phyloP scores from a whole-genome alignment of 2,797 vertebrate genomes.

The Capromys pilorides region DNA sequence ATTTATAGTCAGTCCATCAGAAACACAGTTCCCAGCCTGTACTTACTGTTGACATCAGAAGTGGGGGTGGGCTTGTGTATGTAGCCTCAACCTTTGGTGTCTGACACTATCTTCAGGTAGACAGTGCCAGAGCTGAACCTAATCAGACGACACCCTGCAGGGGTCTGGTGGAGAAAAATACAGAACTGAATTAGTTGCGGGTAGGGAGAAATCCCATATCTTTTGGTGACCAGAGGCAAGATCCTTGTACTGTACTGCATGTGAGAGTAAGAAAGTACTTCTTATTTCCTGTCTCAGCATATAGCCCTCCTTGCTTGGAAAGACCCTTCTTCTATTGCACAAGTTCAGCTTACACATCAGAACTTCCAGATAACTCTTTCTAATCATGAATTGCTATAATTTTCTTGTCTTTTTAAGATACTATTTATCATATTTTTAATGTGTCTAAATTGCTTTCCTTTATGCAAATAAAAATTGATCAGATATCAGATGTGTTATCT shows the following conservation, averaged over 20 bases:
- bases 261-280: neutral
- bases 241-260: neutral
- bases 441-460: neutral
- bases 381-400: neutral
- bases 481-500: neutral
- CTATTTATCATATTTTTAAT: neutral
- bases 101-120: neutral
- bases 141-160: neutral
- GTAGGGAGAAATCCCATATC: neutral
- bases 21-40: neutral
- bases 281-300: neutral
- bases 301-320: neutral
- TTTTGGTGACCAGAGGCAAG: neutral
- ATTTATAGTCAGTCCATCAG: neutral
- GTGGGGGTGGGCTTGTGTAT: accelerated
- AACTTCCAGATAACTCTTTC: neutral
- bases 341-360: neutral
- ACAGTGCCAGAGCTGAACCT: neutral
- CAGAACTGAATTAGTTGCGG: neutral
- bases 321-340: neutral
- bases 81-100: neutral
- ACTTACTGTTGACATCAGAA: neutral
- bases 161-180: neutral
- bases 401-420: neutral
- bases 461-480: neutral